phyloP scores from a whole-genome alignment of 1,140 invertebrate genomes.

The Drosophila equinoxialis region DNA sequence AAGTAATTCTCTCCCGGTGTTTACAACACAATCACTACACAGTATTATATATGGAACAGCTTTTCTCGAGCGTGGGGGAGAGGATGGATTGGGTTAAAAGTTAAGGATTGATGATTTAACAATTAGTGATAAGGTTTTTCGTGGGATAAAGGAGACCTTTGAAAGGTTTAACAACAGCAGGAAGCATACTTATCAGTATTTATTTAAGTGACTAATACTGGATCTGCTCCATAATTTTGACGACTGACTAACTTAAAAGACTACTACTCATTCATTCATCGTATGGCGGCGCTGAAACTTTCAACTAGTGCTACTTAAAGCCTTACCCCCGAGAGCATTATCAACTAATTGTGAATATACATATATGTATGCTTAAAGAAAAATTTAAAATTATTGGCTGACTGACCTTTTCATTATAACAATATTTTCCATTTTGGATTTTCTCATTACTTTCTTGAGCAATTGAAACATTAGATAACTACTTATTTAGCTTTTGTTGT shows the following conservation, averaged over 20 bases:
- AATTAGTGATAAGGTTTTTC: slow-evolving; percentile 26
- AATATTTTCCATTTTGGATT: not conserved
- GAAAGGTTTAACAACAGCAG: slow-evolving; percentile 9
- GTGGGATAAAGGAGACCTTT: slow-evolving; percentile 6
- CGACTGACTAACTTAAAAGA: slow-evolving; percentile 45
- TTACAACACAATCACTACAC: slow-evolving; percentile 77
- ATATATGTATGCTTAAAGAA: slow-evolving; percentile 21
- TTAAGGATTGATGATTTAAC: slow-evolving; percentile 40
- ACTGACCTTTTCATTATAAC: not conserved
- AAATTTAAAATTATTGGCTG: slow-evolving; percentile 21
- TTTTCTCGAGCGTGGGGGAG: slow-evolving; percentile 16
- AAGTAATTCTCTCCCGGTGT: slow-evolving; percentile 76
- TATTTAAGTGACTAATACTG: slow-evolving; percentile 51
- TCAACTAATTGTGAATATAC: slow-evolving; percentile 17
- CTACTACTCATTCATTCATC: slow-evolving; percentile 26
- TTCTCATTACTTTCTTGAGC: slow-evolving; percentile 3
- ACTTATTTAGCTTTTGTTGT: not conserved
- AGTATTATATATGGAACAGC: slow-evolving; percentile 58
- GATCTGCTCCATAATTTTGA: slow-evolving; percentile 43
- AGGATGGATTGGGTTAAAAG: not conserved
- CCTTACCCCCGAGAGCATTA: slow-evolving; percentile 19
- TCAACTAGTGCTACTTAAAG: slow-evolving; percentile 30
- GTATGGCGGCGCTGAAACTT: slow-evolving; percentile 59
- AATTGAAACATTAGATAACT: not conserved
- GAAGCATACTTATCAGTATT: slow-evolving; percentile 13